phyloP scores from a whole-genome alignment of 2,113 vertebrate genomes.

The Vanacampus margaritifer region DNA sequence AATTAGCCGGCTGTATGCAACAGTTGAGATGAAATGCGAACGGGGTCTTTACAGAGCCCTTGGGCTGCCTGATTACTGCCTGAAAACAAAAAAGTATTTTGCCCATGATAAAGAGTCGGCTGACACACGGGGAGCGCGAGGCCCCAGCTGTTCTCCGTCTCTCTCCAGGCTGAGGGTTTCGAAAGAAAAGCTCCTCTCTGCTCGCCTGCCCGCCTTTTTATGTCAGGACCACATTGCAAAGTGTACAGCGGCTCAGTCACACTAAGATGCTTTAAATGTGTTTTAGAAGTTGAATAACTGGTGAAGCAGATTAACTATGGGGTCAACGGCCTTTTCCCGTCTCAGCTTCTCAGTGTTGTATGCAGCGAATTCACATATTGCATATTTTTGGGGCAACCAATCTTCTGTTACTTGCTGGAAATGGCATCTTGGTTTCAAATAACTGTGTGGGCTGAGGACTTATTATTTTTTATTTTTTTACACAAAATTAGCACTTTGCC shows the following conservation, averaged over 20 bases:
- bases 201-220: slow-evolving; percentile 32
- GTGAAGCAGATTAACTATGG: neutral
- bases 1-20: slow-evolving; percentile 66
- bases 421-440: too few species aligned
- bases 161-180: slow-evolving; percentile 41
- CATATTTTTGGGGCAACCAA: too few species aligned
- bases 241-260: slow-evolving; percentile 15
- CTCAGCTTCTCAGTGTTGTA: too few species aligned
- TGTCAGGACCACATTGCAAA: slow-evolving; percentile 25
- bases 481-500: too few species aligned
- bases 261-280: slow-evolving; percentile 19
- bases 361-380: too few species aligned
- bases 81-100: slow-evolving; percentile 66
- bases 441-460: too few species aligned
- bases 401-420: too few species aligned
- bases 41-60: slow-evolving; percentile 64
- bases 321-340: too few species aligned
- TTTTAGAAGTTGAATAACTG: slow-evolving; percentile 5
- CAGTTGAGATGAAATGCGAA: slow-evolving; percentile 69
- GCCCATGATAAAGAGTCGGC: slow-evolving; percentile 55
- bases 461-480: too few species aligned
- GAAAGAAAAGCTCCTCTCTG: slow-evolving; percentile 54
- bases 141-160: slow-evolving; percentile 54
- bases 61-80: slow-evolving; percentile 67
- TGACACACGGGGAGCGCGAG: slow-evolving; percentile 51